Conservation (phyloP, 2,113 vertebrate genomes). For the Brachyistius frenatus region DNA sequence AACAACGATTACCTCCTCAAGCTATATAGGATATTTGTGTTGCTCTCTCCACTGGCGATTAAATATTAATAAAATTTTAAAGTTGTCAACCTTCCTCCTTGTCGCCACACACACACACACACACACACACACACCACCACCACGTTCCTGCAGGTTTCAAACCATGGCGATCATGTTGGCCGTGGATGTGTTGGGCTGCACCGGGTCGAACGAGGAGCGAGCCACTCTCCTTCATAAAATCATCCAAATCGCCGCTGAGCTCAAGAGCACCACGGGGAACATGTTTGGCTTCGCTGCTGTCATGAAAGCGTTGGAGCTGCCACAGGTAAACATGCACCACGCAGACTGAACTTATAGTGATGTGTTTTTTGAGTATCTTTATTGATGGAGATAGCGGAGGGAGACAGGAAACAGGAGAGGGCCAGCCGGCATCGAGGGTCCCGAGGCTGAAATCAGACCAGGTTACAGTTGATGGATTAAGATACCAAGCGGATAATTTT, state of each 20-base stretch:
- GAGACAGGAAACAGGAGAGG: not conserved
- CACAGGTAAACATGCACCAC: constrained; percentile 86
- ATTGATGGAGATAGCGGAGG: not conserved
- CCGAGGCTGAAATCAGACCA: not conserved
- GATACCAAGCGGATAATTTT: too few relatives aligned
- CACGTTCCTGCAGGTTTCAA: constrained; percentile 86
- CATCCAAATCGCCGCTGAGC: constrained; percentile 92
- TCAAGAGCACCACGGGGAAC: constrained; percentile 92
- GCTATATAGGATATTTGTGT: too few relatives aligned
- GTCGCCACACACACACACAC: too few relatives aligned
- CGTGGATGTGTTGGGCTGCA: constrained; percentile 93
- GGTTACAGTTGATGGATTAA: not conserved
- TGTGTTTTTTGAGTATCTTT: not conserved
- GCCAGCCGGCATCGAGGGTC: not conserved
- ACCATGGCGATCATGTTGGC: constrained; percentile 96
- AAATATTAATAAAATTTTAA: too few relatives aligned
- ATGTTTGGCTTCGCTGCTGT: constrained; percentile 96
- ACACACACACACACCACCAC: not conserved
- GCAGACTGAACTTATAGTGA: too few relatives aligned
- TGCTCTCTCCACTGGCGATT: too few relatives aligned
- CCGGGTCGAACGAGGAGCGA: constrained; percentile 91
- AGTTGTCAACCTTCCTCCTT: too few relatives aligned
- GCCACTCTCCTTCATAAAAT: constrained; percentile 91
- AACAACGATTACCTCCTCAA: too few relatives aligned
- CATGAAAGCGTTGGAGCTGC: constrained; percentile 94